Percentiles rank a stretch among this genome's conserved stretches.
These are phyloP conservation scores for Columba janthina DNA, from an alignment of 2,113 vertebrate genomes.

Conservation along the genomic window DNA sequence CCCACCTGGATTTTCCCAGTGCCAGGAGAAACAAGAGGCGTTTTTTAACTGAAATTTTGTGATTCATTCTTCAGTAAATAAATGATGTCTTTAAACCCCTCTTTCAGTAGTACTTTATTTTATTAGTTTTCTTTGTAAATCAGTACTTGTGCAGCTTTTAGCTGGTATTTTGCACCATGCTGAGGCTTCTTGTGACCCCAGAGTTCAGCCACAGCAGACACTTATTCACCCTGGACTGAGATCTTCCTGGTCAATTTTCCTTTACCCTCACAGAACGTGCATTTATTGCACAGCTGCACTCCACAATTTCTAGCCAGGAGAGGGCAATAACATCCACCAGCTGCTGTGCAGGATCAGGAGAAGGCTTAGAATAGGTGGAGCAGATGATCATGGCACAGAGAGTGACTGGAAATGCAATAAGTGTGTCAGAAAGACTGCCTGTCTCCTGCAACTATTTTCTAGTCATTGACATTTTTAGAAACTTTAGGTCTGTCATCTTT, in stretches of 20 bases:
- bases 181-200: neutral
- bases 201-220: neutral
- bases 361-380: neutral
- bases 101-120: neutral
- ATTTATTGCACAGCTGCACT: neutral
- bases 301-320: neutral
- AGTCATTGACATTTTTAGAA: neutral
- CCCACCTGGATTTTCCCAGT: neutral
- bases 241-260: neutral
- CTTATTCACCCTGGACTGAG: neutral
- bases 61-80: neutral
- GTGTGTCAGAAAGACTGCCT: neutral
- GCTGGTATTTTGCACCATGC: neutral
- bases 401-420: neutral
- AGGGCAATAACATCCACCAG: slow-evolving; percentile 4
- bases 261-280: accelerated
- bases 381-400: neutral
- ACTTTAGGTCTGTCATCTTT: neutral
- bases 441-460: neutral
- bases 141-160: neutral
- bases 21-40: neutral
- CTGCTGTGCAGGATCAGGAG: neutral
- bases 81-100: neutral
- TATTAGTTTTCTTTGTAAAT: neutral
- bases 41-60: neutral